A percentile compares a stretch with the other conserved stretches of the same genome.
Conservation (phyloP, 2,888 invertebrate genomes). For the Amiota mariae region DNA sequence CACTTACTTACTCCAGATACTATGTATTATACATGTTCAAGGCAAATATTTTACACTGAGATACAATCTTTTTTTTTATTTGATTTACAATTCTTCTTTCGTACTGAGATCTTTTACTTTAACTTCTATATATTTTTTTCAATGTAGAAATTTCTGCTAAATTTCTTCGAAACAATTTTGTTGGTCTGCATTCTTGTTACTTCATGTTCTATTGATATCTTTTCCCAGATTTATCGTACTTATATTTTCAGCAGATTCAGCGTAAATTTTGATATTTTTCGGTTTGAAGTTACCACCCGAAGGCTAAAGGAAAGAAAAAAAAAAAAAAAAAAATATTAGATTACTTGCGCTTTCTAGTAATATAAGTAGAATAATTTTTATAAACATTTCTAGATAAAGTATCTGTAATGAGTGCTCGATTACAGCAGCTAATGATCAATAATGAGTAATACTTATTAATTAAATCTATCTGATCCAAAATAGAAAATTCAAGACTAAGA, state of each 20-base stretch:
- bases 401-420: conserved; percentile 1
- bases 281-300: not conserved
- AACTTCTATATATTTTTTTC: not conserved
- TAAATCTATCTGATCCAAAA: no score
- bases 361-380: not conserved
- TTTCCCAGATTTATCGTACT: conserved; percentile 6
- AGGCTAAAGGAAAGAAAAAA: not conserved
- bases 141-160: conserved; percentile 1
- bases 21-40: not conserved
- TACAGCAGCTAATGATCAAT: not conserved
- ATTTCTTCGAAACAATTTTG: not conserved
- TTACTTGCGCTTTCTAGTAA: not conserved
- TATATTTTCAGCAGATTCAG: not conserved
- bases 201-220: not conserved
- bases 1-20: no score
- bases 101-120: not conserved
- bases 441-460: no score
- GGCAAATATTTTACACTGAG: not conserved
- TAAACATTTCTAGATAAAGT: not conserved
- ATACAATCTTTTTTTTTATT: not conserved
- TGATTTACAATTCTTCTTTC: not conserved
- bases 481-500: no score
- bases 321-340: conserved; percentile 21
- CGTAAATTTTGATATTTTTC: not conserved
- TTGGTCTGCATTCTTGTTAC: not conserved